Evolutionary conservation across 2,888 invertebrate species (phyloP), one percentile per base, ranked within the genome.

Genomic region (Drosophila ezoana): DNA sequence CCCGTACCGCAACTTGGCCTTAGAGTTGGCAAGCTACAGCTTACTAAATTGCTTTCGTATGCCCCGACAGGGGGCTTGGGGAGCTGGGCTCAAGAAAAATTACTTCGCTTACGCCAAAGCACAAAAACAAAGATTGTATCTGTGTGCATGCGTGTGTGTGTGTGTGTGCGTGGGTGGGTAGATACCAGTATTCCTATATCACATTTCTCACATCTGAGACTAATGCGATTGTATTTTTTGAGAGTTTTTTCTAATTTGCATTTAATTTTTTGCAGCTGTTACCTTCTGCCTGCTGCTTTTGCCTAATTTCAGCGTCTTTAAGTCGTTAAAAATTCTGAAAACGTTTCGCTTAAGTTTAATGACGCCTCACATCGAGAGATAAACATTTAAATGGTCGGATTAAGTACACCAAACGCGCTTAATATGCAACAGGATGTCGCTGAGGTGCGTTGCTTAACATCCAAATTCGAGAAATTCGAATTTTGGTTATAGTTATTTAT

Each of bases 241-340:
- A 74, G 74, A 74, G 70, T 82, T 52, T 84, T 87, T 89, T 87
- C 85, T 82, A 87, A 89, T 89, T 87, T 87, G 87, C 89, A 89
- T 87, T 89, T 89, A 89, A 89, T 86, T 86, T 80, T 86, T 88
- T 74, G 88, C 88, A 88, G 88, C 88, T 88, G 88, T 86, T 89
- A 83, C 88, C 70, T 77, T 77, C 56, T 51, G 44, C 47, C 23
- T 16, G 40, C 54, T 60, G 61, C 48, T 48, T 48, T 63, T 61
- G 62, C 60, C 66, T 77, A 83, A 72, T 79, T 78, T 64, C 64
- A 44, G 20, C 51, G 72, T 56, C 79, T 83, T 86, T 74, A 88
- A 86, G 77, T 88, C 75, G 81, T 81, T 86, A 77, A 66, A 83
- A 81, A 88, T 88, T 86, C 84, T 68, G 68, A 67, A 64, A 77